Percentiles rank a stretch among this genome's conserved stretches.
These are phyloP conservation scores for Limonius californicus DNA, from an alignment of 1,140 invertebrate genomes.

Conservation along the genomic window DNA sequence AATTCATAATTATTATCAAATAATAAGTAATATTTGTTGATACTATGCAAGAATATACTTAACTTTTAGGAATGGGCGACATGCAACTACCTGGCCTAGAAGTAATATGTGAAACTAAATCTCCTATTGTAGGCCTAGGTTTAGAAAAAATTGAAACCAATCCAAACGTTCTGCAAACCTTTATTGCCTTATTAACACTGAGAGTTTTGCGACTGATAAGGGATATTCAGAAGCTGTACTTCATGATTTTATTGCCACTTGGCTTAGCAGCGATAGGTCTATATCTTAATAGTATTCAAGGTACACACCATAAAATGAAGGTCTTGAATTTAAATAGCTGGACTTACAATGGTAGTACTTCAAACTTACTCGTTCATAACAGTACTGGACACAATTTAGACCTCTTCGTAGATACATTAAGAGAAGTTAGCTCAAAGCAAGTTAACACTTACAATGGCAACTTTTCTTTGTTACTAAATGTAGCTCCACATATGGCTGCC, in stretches of 20 bases:
- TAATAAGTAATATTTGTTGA: too few relatives aligned
- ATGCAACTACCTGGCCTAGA: conserved; percentile 36
- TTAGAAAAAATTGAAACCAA: conserved; percentile 53
- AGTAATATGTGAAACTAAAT: conserved; percentile 40
- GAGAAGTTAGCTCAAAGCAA: conserved; percentile 47
- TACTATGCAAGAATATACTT: neutral
- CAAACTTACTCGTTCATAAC: conserved; percentile 51
- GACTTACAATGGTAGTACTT: conserved; percentile 51
- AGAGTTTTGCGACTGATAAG: conserved; percentile 53
- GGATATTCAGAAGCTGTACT: conserved; percentile 57
- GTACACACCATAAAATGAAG: conserved; percentile 58
- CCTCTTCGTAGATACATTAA: conserved; percentile 42
- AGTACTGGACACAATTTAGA: conserved; percentile 44
- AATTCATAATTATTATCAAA: too few relatives aligned
- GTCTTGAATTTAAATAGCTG: conserved; percentile 56
- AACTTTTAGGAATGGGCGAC: conserved; percentile 30
- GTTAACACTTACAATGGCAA: conserved; percentile 60
- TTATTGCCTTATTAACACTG: conserved; percentile 54
- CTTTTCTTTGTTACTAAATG: conserved; percentile 57
- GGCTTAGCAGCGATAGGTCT: conserved; percentile 63
- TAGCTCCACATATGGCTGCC: conserved; percentile 62
- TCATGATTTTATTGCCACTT: conserved; percentile 59
- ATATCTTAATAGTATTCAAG: conserved; percentile 63
- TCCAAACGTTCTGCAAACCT: conserved; percentile 51
- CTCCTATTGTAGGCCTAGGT: conserved; percentile 48